phyloP scores from a whole-genome alignment of 1,140 invertebrate genomes.

The Caenorhabditis remanei region DNA sequence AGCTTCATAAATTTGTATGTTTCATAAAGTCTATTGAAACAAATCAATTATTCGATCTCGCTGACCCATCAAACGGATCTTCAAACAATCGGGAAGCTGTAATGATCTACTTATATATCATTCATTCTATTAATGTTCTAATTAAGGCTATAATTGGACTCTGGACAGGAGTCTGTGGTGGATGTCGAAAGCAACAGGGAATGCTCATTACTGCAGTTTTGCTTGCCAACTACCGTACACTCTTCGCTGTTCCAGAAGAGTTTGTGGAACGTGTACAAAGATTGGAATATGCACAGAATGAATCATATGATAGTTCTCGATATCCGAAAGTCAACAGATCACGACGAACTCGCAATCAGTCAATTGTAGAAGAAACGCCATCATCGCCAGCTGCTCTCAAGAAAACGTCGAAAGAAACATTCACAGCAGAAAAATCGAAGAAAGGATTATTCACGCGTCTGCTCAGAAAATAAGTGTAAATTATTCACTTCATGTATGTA shows the following conservation, averaged over 20 bases:
- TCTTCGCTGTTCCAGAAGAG: slow-evolving; percentile 9
- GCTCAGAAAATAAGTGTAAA: slow-evolving; percentile 13
- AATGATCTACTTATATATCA: neutral
- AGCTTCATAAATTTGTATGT: slow-evolving; percentile 16
- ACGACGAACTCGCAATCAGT: neutral
- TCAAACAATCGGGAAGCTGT: slow-evolving; percentile 42
- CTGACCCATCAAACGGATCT: slow-evolving; percentile 35
- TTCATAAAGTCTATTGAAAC: slow-evolving; percentile 47
- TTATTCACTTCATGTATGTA: neutral
- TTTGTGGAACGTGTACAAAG: slow-evolving; percentile 1
- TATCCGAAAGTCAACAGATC: neutral
- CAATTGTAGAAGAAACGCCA: neutral
- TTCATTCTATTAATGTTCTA: neutral
- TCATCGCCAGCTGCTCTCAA: neutral
- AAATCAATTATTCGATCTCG: slow-evolving; percentile 19
- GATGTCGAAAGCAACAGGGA: slow-evolving; percentile 40
- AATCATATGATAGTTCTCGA: neutral
- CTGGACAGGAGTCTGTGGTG: slow-evolving; percentile 15
- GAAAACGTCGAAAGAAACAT: neutral
- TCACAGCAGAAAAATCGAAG: slow-evolving; percentile 10
- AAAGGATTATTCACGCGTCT: slow-evolving; percentile 28
- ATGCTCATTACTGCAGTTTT: slow-evolving; percentile 22
- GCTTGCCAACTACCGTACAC: neutral
- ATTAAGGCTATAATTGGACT: slow-evolving; percentile 38
- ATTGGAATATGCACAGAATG: slow-evolving; percentile 8